Evolutionary conservation across 2,113 vertebrate genomes (phyloP).

Genomic region (Capricornis sumatraensis): DNA sequence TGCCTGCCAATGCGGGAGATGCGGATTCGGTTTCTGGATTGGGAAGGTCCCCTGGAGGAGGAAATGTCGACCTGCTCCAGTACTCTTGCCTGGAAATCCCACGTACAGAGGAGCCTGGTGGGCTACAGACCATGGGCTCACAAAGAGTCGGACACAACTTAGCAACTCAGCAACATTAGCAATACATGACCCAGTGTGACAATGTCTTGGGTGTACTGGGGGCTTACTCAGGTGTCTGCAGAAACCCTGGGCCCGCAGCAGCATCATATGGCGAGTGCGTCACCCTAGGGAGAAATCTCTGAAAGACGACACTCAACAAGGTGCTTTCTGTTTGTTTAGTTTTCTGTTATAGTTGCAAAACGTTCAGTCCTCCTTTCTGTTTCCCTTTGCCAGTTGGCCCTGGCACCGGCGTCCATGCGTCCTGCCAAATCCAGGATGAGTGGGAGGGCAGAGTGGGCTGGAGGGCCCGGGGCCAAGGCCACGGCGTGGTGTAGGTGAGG

Average conservation of each 20-base stretch:
- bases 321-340: background rate
- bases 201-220: background rate
- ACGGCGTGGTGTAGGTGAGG: background rate
- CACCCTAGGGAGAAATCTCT: background rate
- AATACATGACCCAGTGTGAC: background rate
- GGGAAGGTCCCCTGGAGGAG: background rate
- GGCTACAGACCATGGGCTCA: background rate
- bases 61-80: background rate
- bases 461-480: slow-evolving; percentile 22
- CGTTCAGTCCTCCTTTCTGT: background rate
- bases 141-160: background rate
- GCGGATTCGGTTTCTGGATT: rapidly evolving
- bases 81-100: background rate
- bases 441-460: background rate
- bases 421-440: slow-evolving; percentile 42
- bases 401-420: background rate
- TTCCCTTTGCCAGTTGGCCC: background rate
- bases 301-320: background rate
- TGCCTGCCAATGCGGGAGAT: background rate
- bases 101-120: background rate
- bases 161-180: background rate
- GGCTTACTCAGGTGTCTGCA: background rate
- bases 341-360: slow-evolving; percentile 10
- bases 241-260: rapidly evolving
- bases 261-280: rapidly evolving